phyloP scores from a whole-genome alignment of 2,113 vertebrate genomes.

The Tetraodon nigroviridis region DNA sequence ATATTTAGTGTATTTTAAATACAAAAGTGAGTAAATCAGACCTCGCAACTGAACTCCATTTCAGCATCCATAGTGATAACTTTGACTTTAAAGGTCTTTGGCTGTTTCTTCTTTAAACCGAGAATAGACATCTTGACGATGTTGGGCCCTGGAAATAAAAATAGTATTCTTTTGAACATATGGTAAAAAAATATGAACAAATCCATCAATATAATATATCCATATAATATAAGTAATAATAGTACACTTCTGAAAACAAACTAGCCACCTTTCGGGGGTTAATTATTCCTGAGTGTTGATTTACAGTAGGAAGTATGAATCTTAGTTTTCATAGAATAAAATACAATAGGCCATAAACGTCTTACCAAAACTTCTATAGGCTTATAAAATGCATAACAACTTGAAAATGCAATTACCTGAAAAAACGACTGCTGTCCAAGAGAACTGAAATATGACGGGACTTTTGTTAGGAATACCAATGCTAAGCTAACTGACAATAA shows the following conservation, averaged over 20 bases:
- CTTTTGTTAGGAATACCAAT: slow-evolving; percentile 31
- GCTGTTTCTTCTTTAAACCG: slow-evolving; percentile 89
- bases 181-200: too few relatives aligned
- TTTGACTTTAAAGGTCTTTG: slow-evolving; percentile 91
- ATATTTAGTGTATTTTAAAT: too few relatives aligned
- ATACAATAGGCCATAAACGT: too few relatives aligned
- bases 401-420: slow-evolving; percentile 43
- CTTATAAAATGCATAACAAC: not conserved
- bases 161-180: not conserved
- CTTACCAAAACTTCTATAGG: too few relatives aligned
- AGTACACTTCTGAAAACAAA: too few relatives aligned
- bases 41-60: slow-evolving; percentile 94
- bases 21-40: slow-evolving; percentile 37
- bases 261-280: too few relatives aligned
- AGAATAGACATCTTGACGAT: slow-evolving; percentile 81
- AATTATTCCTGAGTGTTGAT: too few relatives aligned
- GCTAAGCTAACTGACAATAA: slow-evolving; percentile 51
- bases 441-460: slow-evolving; percentile 20
- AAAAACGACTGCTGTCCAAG: slow-evolving; percentile 27
- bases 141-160: slow-evolving; percentile 13
- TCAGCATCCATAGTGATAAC: slow-evolving; percentile 90
- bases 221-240: too few relatives aligned
- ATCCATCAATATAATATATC: too few relatives aligned
- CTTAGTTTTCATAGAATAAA: too few relatives aligned
- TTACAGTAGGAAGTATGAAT: too few relatives aligned